phyloP scores from a whole-genome alignment of 35 echinoderm and acorn worm species.

The Heliocidaris erythrogramma region DNA sequence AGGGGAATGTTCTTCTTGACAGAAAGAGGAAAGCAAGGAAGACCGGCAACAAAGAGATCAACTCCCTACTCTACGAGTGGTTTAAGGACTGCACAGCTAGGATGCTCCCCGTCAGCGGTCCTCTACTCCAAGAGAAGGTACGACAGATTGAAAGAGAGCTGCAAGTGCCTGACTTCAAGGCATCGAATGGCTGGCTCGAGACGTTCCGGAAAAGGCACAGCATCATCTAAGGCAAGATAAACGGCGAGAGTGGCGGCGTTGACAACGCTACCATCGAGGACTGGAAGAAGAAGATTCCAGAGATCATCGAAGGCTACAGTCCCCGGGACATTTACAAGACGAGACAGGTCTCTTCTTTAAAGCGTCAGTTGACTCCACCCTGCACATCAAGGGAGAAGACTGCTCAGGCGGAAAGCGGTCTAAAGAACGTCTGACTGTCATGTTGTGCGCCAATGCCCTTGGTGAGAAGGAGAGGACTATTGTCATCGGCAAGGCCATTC shows the following conservation, averaged over 20 bases:
- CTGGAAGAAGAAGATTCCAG: no score
- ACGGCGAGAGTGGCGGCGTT: constrained; percentile 4
- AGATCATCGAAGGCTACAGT: no score
- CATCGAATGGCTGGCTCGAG: constrained; percentile 47
- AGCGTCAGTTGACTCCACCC: no score
- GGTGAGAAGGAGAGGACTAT: no score
- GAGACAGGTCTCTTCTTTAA: no score
- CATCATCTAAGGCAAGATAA: constrained; percentile 21
- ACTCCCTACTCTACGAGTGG: constrained; percentile 14
- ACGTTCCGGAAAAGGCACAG: constrained; percentile 15
- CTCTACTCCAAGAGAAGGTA: constrained; percentile 21
- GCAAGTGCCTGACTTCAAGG: constrained; percentile 19
- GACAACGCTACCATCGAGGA: no score
- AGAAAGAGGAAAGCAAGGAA: constrained; percentile 20
- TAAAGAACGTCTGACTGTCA: no score
- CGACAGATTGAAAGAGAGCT: background rate
- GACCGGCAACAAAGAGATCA: constrained; percentile 31
- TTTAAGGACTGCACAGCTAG: constrained; percentile 7
- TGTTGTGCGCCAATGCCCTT: no score
- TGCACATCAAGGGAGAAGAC: no score
- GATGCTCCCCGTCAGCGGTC: constrained; percentile 35
- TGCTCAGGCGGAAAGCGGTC: no score
- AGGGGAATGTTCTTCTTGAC: background rate
- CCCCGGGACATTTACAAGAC: no score
- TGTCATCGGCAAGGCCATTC: no score